These are phyloP conservation scores for Dromiciops gliroides DNA, from an alignment of 2,113 vertebrate genomes.

Conservation along the genomic window DNA sequence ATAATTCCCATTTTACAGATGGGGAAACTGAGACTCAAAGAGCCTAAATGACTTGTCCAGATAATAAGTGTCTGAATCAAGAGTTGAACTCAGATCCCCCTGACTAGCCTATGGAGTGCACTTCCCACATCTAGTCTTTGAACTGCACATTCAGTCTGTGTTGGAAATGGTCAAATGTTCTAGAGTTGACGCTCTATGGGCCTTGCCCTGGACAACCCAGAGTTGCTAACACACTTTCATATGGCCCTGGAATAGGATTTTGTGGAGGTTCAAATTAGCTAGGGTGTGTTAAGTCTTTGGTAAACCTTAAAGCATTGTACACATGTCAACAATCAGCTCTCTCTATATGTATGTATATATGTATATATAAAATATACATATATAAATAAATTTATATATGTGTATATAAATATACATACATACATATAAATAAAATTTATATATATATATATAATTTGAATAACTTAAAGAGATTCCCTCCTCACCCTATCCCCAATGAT, in stretches of 20 bases:
- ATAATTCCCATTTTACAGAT: background rate
- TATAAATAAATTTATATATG: too few relatives aligned
- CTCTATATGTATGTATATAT: too few relatives aligned
- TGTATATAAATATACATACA: too few relatives aligned
- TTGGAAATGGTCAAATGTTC: background rate
- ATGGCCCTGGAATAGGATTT: background rate
- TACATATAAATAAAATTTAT: too few relatives aligned
- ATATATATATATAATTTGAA: too few relatives aligned
- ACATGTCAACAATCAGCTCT: too few relatives aligned
- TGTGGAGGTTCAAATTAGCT: background rate
- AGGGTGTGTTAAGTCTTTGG: background rate
- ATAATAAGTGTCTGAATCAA: background rate
- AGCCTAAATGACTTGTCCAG: background rate
- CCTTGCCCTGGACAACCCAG: background rate
- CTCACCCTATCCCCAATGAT: too few relatives aligned
- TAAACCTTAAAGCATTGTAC: background rate
- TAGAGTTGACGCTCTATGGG: background rate
- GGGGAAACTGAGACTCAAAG: background rate
- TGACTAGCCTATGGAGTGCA: background rate
- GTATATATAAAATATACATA: too few relatives aligned
- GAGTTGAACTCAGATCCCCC: background rate
- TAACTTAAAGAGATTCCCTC: background rate
- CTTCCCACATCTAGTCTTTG: background rate
- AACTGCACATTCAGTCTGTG: background rate
- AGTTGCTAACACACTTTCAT: background rate